Percentiles rank a stretch among this genome's conserved stretches.
Evolutionary conservation across 1,140 invertebrate genomes (phyloP).

Genomic region (Agraylea sexmaculata): DNA sequence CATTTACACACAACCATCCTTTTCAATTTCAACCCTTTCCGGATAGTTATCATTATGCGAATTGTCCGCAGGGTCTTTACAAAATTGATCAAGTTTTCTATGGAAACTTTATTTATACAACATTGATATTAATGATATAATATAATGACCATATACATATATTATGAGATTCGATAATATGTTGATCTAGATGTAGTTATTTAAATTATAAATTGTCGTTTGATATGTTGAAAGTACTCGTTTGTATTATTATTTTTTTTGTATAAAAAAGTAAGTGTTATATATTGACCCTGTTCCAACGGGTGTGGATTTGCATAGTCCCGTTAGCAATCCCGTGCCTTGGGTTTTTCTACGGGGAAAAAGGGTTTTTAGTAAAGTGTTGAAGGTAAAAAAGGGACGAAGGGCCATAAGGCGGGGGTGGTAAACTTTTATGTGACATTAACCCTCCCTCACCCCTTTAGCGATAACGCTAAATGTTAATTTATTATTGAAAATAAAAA

Average conservation of each 20-base stretch:
- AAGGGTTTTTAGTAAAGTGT: slow-evolving; percentile 22
- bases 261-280: no score
- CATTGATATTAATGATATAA: no score
- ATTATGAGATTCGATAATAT: no score
- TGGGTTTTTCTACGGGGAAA: slow-evolving; percentile 21
- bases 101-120: no score
- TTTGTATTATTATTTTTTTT: no score
- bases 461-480: slow-evolving; percentile 20
- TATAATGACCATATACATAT: no score
- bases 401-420: slow-evolving; percentile 18
- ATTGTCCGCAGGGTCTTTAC: no score
- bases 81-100: no score
- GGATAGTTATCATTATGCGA: slow-evolving; percentile 17
- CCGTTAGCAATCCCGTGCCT: slow-evolving; percentile 21
- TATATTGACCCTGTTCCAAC: no score
- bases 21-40: slow-evolving; percentile 22
- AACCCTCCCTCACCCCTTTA: slow-evolving; percentile 11
- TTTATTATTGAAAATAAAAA: slow-evolving; percentile 15
- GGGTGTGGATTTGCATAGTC: slow-evolving; percentile 20
- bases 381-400: slow-evolving; percentile 23
- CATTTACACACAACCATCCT: slow-evolving; percentile 23
- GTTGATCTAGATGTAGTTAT: no score
- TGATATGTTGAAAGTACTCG: no score
- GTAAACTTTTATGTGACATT: slow-evolving; percentile 23
- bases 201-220: no score